A percentile compares a stretch with the other conserved stretches of the same genome.
Evolutionary conservation across 2,888 invertebrate species (phyloP).

Genomic region (Sarcophaga carnaria): DNA sequence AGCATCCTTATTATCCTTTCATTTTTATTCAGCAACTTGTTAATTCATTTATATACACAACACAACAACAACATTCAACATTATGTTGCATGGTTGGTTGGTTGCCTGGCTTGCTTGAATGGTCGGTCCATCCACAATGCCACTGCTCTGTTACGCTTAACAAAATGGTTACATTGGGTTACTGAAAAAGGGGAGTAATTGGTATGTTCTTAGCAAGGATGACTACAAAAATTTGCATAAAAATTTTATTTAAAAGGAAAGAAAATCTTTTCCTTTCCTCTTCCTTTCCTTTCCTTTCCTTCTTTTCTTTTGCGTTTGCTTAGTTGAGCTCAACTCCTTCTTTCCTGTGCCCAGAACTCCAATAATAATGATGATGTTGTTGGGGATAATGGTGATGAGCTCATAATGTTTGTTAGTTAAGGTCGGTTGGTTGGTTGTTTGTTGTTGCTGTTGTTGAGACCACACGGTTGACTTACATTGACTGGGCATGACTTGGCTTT

Average conservation of each 20-base stretch:
- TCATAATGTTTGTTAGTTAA: background rate
- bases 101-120: conserved; percentile 15
- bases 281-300: background rate
- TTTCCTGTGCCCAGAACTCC: too few species aligned
- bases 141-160: too few species aligned
- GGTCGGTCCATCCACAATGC: too few species aligned
- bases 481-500: conserved; percentile 26
- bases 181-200: background rate
- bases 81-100: conserved; percentile 49
- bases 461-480: background rate
- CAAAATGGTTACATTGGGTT: too few species aligned
- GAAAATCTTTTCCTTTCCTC: background rate
- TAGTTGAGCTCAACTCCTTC: too few species aligned
- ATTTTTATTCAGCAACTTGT: conserved; percentile 79
- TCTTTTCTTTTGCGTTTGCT: background rate
- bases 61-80: conserved; percentile 28
- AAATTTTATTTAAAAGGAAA: background rate
- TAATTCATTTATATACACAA: conserved; percentile 78
- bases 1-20: conserved; percentile 80
- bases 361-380: background rate
- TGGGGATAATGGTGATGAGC: background rate
- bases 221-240: background rate
- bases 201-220: conserved; percentile 13
- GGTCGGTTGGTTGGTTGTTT: conserved; percentile 9
- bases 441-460: background rate